Evolutionary conservation across 1,140 invertebrate genomes (phyloP).

Genomic region (Galendromus occidentalis): DNA sequence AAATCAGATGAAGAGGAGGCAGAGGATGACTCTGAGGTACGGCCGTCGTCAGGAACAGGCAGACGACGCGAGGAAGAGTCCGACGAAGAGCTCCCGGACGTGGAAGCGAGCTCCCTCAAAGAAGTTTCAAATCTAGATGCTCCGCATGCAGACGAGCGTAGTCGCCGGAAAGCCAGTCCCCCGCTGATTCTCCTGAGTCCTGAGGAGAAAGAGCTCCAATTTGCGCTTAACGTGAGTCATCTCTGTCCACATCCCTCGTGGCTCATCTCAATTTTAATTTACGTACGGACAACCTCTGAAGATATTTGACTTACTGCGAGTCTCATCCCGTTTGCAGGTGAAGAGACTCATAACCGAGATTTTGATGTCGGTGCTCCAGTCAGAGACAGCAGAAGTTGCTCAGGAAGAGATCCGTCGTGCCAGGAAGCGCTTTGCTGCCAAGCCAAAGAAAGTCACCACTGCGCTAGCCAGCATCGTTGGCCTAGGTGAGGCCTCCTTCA

Average conservation of each 20-base stretch:
- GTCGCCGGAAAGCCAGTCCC: conserved; percentile 34
- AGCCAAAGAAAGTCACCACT: conserved; percentile 21
- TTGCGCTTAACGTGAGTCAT: conserved; percentile 35
- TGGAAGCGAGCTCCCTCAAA: conserved; percentile 16
- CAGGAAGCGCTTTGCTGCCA: conserved; percentile 28
- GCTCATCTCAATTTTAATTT: no score
- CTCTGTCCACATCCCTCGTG: no score
- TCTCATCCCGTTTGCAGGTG: background rate
- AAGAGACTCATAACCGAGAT: background rate
- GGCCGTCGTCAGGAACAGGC: conserved; percentile 39
- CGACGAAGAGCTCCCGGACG: background rate
- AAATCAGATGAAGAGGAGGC: conserved; percentile 25
- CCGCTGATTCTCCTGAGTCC: background rate
- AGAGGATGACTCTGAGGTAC: conserved; percentile 42
- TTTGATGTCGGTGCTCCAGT: conserved; percentile 11
- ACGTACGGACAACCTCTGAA: conserved; percentile 8
- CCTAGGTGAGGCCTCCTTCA: background rate
- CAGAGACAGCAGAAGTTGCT: background rate
- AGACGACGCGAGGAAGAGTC: conserved; percentile 21
- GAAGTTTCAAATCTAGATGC: conserved; percentile 28
- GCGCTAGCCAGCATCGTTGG: background rate
- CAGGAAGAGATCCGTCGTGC: conserved; percentile 3
- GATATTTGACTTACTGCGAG: conserved; percentile 9
- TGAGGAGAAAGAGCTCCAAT: conserved; percentile 49
- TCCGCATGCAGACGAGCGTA: no score